Evolutionary conservation across 2,888 invertebrate species (phyloP), one percentile per base, ranked within the genome.

Genomic region (Unio delphinus): DNA sequence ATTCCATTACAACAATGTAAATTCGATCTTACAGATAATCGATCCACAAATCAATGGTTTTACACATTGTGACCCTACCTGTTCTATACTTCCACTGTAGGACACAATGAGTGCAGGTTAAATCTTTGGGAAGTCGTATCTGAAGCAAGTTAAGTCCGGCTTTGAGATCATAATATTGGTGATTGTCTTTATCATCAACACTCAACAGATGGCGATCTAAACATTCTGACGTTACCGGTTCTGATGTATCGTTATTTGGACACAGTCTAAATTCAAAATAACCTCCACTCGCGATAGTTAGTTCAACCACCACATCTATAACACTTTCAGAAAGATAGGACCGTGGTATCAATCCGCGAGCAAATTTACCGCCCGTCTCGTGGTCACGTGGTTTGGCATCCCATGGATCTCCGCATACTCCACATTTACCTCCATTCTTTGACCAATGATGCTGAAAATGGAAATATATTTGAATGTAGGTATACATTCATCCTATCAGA

Each of bases 381-480:
- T 75, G 66, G 34, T 69, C 66, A 7, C 75, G 69, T 28, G 71
- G 71, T 56, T 65, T 69, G 4, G 56, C 57, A 34, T 75, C 73
- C 77, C 75, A 75, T 17, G 77, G 73, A 26, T 77, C 75, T 3
- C 77, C 77, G 61, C 77, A 77, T 0, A 72, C 68, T 1, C 77
- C 77, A 62, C 77, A 77, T 66, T 68, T 67, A 4, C 77, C 77
- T 7, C 66, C 59, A 55, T 76, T 73, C 7, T 55, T 59, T 59
- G 60, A 66, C 72, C 71, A 73, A 55, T 70, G 69, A 56, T 64
- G 59, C 76, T 76, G 61, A 59, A 68, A 66, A 60, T 30, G 54
- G 6, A 69, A 62, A 26, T 45, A 45, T 45, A 45, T 7, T 0
- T 45, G 30, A 30, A 30, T 30, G 30, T 30, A 30, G 30, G 0